Evolutionary conservation across 2,888 invertebrate species (phyloP).

Genomic region (Caenorhabditis sulstoni): DNA sequence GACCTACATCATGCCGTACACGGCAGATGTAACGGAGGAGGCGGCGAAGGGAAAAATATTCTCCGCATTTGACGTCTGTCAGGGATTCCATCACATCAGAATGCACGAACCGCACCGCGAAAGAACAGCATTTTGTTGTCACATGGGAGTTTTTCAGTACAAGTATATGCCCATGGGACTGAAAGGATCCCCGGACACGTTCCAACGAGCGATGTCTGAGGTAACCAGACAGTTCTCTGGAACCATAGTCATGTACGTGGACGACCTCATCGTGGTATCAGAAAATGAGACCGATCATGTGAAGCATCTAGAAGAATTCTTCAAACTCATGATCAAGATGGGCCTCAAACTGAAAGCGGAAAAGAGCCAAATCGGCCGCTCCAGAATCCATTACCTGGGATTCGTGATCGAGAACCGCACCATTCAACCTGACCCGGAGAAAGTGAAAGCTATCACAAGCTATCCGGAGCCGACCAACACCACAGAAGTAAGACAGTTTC

Average conservation of each 20-base stretch:
- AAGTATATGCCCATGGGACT: constrained; percentile 65
- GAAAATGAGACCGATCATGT: constrained; percentile 60
- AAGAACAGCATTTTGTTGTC: constrained; percentile 63
- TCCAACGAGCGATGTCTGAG: constrained; percentile 37
- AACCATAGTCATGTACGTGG: constrained; percentile 56
- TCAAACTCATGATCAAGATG: constrained; percentile 31
- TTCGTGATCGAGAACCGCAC: constrained; percentile 57
- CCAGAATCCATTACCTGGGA: constrained; percentile 63
- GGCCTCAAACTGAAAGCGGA: constrained; percentile 57
- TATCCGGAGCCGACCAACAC: constrained; percentile 35
- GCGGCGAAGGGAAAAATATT: constrained; percentile 31
- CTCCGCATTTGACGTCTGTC: constrained; percentile 49
- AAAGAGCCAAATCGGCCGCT: constrained; percentile 56
- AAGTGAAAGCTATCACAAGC: constrained; percentile 32
- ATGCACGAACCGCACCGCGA: constrained; percentile 45
- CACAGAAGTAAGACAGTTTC: constrained; percentile 39
- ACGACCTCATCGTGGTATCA: constrained; percentile 59
- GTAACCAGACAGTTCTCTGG: constrained; percentile 8
- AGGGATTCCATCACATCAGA: constrained; percentile 56
- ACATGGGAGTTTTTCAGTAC: constrained; percentile 60
- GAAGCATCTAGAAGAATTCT: constrained; percentile 58
- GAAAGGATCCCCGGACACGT: constrained; percentile 53
- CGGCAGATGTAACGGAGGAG: constrained; percentile 12
- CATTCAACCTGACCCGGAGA: constrained; percentile 52
- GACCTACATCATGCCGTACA: constrained; percentile 30